phyloP scores from a whole-genome alignment of 2,797 vertebrate genomes.

The Rhabdophis nuchalis region DNA sequence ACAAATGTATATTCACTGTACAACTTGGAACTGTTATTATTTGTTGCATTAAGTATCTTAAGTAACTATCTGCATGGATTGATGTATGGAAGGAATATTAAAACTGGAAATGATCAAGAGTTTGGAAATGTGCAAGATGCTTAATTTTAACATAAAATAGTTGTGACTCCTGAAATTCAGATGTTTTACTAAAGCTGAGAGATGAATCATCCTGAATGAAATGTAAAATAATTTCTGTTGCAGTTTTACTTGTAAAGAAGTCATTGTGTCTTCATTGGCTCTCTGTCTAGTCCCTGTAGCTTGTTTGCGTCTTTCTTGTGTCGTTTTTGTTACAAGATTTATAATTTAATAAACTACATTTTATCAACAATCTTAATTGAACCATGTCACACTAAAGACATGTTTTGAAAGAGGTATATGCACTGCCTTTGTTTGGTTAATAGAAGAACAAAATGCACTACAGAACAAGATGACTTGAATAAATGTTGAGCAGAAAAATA shows the following conservation, averaged over 20 bases:
- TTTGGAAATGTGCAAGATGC: constrained; percentile 64
- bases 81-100: constrained; percentile 68
- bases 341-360: constrained; percentile 83
- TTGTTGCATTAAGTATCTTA: constrained; percentile 68
- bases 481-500: background rate
- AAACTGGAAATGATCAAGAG: constrained; percentile 59
- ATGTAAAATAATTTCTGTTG: constrained; percentile 71
- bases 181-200: constrained; percentile 65
- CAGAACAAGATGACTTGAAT: background rate
- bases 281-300: constrained; percentile 73
- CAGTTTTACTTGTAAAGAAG: constrained; percentile 64
- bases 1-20: constrained; percentile 69
- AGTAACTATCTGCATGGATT: constrained; percentile 74
- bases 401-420: background rate
- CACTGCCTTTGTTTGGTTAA: background rate
- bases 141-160: constrained; percentile 72
- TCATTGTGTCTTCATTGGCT: constrained; percentile 64
- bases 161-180: constrained; percentile 69
- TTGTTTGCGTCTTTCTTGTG: constrained; percentile 67
- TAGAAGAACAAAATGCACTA: background rate
- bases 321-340: constrained; percentile 78
- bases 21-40: constrained; percentile 66
- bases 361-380: constrained; percentile 67
- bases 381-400: constrained; percentile 12
- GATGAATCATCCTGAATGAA: constrained; percentile 65